Percentiles rank a stretch among this genome's conserved stretches.
Conservation (phyloP, 2,888 invertebrate genomes). For the Synergus umbraculus region DNA sequence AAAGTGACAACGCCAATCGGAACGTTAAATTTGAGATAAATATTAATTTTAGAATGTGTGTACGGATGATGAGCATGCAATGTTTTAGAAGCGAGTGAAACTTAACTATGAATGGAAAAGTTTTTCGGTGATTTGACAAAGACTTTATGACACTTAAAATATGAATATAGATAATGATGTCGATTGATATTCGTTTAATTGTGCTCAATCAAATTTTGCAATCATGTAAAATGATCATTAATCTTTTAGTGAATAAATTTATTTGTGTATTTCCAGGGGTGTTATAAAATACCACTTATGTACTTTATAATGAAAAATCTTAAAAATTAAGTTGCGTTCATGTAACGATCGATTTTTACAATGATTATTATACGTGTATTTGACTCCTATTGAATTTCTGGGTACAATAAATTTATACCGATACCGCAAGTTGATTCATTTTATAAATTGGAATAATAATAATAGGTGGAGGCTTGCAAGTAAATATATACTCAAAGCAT, state of each 20-base stretch:
- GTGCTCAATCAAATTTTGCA: slow-evolving; percentile 40
- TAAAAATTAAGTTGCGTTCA: slow-evolving; percentile 29
- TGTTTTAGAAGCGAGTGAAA: slow-evolving; percentile 14
- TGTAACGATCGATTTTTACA: slow-evolving; percentile 21
- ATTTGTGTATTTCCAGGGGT: slow-evolving; percentile 7
- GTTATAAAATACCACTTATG: not conserved
- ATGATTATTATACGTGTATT: slow-evolving; percentile 7
- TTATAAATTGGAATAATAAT: not conserved
- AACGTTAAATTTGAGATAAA: slow-evolving; percentile 14
- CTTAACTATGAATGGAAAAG: not conserved
- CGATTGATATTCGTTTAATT: slow-evolving; percentile 25
- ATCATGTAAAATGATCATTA: not conserved
- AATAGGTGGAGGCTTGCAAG: not conserved
- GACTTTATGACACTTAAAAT: not conserved
- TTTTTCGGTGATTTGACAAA: slow-evolving; percentile 23
- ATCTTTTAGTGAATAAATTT: slow-evolving; percentile 22
- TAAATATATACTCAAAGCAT: not conserved
- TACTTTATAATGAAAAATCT: not conserved
- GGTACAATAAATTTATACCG: slow-evolving; percentile 29
- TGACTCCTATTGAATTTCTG: slow-evolving; percentile 1
- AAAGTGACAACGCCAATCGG: not conserved
- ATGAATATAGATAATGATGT: slow-evolving; percentile 20
- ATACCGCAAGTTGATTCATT: not conserved
- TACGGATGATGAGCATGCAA: slow-evolving; percentile 9
- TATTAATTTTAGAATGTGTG: slow-evolving; percentile 30